These are phyloP conservation scores for Drosophila greeni DNA, from an alignment of 2,888 invertebrate genomes.

Conservation along the genomic window DNA sequence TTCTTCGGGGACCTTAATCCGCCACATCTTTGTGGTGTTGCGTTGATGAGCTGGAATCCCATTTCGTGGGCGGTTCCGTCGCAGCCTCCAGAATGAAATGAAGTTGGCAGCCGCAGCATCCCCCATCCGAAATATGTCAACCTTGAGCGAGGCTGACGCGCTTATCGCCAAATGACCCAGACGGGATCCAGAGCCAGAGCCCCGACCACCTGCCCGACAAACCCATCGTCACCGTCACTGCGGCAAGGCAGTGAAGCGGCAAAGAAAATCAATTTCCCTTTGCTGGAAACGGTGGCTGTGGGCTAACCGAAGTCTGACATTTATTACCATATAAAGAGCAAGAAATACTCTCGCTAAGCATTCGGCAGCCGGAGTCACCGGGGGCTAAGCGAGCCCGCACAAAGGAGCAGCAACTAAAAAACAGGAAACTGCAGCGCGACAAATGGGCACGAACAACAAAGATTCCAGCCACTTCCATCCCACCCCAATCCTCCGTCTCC, in stretches of 20 bases:
- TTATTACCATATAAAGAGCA: constrained; percentile 70
- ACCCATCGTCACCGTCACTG: constrained; percentile 6
- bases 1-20: constrained; percentile 30
- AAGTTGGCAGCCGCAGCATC: constrained; percentile 40
- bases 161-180: constrained; percentile 48
- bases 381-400: constrained; percentile 18
- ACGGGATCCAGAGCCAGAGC: constrained; percentile 17
- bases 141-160: constrained; percentile 28
- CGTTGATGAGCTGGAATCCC: constrained; percentile 47
- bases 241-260: constrained; percentile 49
- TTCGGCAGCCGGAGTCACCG: constrained; percentile 19
- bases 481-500: not conserved
- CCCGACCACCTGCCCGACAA: constrained; percentile 17
- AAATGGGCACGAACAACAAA: constrained; percentile 52
- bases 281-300: constrained; percentile 25
- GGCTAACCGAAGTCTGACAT: constrained; percentile 64
- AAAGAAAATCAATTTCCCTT: constrained; percentile 69
- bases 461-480: constrained; percentile 1
- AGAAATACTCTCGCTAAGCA: constrained; percentile 52
- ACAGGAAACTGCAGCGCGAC: constrained; percentile 60
- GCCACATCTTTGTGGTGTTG: constrained; percentile 44
- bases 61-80: constrained; percentile 21
- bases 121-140: constrained; percentile 44
- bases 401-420: constrained; percentile 46
- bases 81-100: constrained; percentile 34